Evolutionary conservation across 2,888 invertebrate species (phyloP), one percentile per base, ranked within the genome.

Genomic region (Panopea generosa): DNA sequence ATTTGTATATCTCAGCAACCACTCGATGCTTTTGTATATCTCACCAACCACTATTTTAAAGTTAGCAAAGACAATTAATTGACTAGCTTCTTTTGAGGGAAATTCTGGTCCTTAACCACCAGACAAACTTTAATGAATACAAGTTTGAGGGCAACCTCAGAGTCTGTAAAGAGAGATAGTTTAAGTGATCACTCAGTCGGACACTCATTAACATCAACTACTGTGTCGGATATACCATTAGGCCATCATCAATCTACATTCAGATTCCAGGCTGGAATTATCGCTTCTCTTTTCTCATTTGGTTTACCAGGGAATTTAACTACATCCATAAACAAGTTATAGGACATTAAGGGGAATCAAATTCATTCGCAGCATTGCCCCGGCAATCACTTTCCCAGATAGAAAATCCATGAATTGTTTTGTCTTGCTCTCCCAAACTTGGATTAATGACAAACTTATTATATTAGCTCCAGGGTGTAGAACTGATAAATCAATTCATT

Each of bases 401-500:
- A 47, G 47, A 47, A 47, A 47, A 47, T 47, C 47, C 20, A 47
- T 47, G 47, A 47, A 47, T 16, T 16, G n/a, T 47, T 47, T 47
- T 47, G n/a, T 20, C 47, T 47, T 24, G 20, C 20, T 20, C 50
- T 20, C 20, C 18, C 50, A 20, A 22, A 18, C 20, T 22, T 50
- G 18, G 24, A 50, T 50, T 50, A 50, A 50, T 50, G 50, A 11
- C 50, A 20, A 24, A 50, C 50, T 50, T 50, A 50, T 50, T 50
- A 20, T 20, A 50, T 50, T 50, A 50, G 50, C 24, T 50, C 24
- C 22, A 20, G 11, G 24, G 22, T 2, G 20, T 50, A 24, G 3
- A 22, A 20, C 11, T 22, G 50, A 20, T 18, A 24, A 20, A 50
- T 50, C 50, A 22, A 50, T 50, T 50, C 50, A 20, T 22, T 11